Evolutionary conservation across 2,888 invertebrate genomes (phyloP).

Genomic region (Melanchra persicariae): DNA sequence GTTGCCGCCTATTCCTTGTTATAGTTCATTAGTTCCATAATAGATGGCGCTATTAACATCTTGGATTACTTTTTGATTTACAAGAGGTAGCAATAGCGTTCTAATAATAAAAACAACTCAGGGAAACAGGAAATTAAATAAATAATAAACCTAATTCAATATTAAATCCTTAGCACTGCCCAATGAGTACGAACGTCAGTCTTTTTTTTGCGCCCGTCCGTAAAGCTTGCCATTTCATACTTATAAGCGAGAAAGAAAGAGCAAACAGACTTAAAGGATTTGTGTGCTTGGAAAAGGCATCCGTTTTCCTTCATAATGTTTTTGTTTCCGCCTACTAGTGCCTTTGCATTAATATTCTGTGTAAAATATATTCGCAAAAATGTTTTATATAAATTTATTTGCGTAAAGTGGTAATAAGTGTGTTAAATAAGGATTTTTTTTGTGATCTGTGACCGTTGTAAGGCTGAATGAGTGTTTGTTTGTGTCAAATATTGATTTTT

Average conservation of each 20-base stretch:
- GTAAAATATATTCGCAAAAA: constrained; percentile 44
- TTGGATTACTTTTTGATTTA: not conserved
- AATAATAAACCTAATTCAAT: not conserved
- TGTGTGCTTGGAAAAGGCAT: constrained; percentile 22
- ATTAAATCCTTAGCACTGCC: not conserved
- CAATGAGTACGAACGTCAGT: not conserved
- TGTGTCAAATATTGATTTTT: constrained; percentile 62
- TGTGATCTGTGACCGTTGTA: constrained; percentile 4
- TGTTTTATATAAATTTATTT: constrained; percentile 7
- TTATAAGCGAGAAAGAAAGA: constrained; percentile 32
- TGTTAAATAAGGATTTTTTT: constrained; percentile 9
- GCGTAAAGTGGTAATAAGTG: not conserved
- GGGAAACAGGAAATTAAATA: constrained; percentile 7
- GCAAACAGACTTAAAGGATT: constrained; percentile 44
- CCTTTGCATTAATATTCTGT: constrained; percentile 46
- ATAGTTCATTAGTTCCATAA: constrained; percentile 10
- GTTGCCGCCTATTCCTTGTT: accelerated
- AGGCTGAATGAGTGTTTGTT: constrained; percentile 50
- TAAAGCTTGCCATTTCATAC: constrained; percentile 28
- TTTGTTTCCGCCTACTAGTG: constrained; percentile 59
- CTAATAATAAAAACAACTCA: constrained; percentile 6
- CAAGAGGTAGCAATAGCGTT: not conserved
- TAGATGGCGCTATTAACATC: constrained; percentile 31
- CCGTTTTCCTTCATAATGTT: constrained; percentile 41
- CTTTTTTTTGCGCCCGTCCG: not conserved